Evolutionary conservation across 2,888 invertebrate genomes (phyloP).

Genomic region (Cosmopolites sordidus): DNA sequence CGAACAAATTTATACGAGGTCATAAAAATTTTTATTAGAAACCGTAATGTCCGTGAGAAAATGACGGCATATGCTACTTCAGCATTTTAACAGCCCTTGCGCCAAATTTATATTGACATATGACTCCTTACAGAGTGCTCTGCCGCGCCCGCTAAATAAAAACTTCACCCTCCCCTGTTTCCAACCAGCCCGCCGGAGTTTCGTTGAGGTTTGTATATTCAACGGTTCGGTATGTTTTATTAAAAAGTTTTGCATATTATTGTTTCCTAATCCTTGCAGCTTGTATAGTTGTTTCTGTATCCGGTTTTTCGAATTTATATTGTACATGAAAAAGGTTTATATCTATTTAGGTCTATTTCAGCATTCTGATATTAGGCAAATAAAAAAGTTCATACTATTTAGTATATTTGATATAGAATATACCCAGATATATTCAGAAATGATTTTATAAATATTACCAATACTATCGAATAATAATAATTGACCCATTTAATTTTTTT

Average conservation of each 20-base stretch:
- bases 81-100: conserved; percentile 44
- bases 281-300: background rate
- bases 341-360: no score
- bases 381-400: no score
- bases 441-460: no score
- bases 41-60: conserved; percentile 48
- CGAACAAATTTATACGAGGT: conserved; percentile 26
- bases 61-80: conserved; percentile 41
- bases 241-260: conserved; percentile 21
- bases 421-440: no score
- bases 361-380: no score
- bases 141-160: background rate
- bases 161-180: background rate
- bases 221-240: conserved; percentile 14
- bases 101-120: conserved; percentile 48
- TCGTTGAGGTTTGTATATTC: conserved; percentile 1
- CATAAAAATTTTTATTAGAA: conserved; percentile 30
- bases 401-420: no score
- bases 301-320: no score
- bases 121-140: conserved; percentile 35
- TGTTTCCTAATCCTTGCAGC: conserved; percentile 12
- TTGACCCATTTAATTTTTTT: no score
- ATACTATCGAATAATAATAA: no score
- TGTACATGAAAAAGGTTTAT: no score
- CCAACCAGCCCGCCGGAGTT: background rate